Conservation (phyloP, 2,888 invertebrate species). For the Trypoxylon attenuatum region DNA sequence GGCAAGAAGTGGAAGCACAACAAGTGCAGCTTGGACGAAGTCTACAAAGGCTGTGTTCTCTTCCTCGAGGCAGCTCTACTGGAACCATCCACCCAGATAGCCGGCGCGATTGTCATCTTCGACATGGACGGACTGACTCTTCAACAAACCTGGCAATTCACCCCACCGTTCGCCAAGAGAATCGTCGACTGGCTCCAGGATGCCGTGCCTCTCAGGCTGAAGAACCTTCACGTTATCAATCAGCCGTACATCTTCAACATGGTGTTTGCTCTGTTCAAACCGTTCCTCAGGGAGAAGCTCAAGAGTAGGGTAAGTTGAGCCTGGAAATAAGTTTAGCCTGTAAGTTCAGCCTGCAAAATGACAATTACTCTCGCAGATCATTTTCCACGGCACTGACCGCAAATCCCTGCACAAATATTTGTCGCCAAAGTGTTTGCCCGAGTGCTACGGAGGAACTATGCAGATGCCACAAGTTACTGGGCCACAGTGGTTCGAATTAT, state of each 20-base stretch:
- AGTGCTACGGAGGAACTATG: conserved; percentile 84
- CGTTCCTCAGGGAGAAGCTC: conserved; percentile 91
- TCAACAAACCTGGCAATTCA: conserved; percentile 90
- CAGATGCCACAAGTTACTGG: conserved; percentile 83
- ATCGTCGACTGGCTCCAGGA: conserved; percentile 92
- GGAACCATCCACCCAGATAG: conserved; percentile 79
- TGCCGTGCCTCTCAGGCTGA: conserved; percentile 88
- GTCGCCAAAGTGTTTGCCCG: conserved; percentile 83
- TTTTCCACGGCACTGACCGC: conserved; percentile 87
- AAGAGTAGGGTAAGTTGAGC: conserved; percentile 81
- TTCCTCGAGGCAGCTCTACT: conserved; percentile 89
- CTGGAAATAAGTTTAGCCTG: too few species aligned
- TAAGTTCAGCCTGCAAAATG: too few species aligned
- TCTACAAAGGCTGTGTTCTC: conserved; percentile 87
- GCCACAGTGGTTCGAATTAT: conserved; percentile 83
- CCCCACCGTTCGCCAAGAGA: conserved; percentile 88
- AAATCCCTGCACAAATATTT: conserved; percentile 84
- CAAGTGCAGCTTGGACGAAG: conserved; percentile 85
- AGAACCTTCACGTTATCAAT: conserved; percentile 91
- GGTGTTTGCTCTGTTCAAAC: conserved; percentile 92
- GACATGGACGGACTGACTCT: conserved; percentile 90
- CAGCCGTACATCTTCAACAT: conserved; percentile 94
- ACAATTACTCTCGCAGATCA: conserved; percentile 74
- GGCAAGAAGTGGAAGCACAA: conserved; percentile 93
- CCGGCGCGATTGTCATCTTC: conserved; percentile 83